Percentiles rank a stretch among this genome's conserved stretches.
Conservation (phyloP, 2,797 vertebrate species). For the Lacerta agilis region DNA sequence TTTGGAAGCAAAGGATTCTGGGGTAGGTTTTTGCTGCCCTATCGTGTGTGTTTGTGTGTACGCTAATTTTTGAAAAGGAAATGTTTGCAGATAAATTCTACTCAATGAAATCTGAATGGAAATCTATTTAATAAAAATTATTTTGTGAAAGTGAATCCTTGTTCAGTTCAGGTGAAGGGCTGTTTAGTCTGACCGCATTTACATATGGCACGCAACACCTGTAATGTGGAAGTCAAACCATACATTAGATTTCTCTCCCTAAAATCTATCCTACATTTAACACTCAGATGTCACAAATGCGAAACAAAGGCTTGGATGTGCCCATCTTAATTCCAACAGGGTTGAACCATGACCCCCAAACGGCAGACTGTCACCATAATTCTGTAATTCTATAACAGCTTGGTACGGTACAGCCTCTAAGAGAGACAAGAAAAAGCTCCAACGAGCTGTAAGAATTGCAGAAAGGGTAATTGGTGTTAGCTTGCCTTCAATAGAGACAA, state of each 20-base stretch:
- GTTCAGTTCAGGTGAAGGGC: neutral
- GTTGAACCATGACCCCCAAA: neutral
- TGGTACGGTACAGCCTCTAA: too few species aligned
- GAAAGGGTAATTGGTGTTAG: too few species aligned
- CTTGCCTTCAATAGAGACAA: too few species aligned
- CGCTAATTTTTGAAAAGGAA: neutral
- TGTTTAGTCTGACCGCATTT: neutral
- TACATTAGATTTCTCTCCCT: neutral
- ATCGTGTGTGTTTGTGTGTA: neutral
- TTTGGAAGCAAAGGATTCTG: neutral
- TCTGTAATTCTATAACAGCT: too few species aligned
- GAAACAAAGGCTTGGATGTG: too few species aligned
- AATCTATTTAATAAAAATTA: constrained; percentile 28
- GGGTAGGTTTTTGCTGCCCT: neutral
- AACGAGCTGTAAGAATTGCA: too few species aligned
- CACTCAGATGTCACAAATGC: neutral
- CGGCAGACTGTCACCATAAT: too few species aligned
- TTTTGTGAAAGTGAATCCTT: neutral
- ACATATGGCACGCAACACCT: neutral
- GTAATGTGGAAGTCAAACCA: neutral
- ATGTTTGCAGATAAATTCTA: neutral
- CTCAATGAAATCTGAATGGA: neutral
- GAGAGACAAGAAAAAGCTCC: too few species aligned
- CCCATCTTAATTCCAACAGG: too few species aligned
- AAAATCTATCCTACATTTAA: neutral